phyloP scores from a whole-genome alignment of 2,888 invertebrate genomes.

The Eupithecia insigniata region DNA sequence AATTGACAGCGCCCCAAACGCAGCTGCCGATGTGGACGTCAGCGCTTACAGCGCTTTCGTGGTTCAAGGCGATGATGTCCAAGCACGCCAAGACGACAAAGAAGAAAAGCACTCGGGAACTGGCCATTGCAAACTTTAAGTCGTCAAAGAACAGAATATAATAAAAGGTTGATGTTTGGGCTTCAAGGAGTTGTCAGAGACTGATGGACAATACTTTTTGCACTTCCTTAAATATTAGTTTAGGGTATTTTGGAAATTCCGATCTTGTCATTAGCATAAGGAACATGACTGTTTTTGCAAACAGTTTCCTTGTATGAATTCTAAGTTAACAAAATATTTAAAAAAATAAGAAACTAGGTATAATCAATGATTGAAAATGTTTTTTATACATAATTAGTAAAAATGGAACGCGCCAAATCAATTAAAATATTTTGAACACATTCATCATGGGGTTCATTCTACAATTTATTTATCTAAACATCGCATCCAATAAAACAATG shows the following conservation, averaged over 20 bases:
- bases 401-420: too few relatives aligned
- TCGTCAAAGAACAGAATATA: background rate
- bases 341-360: too few relatives aligned
- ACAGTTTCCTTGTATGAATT: background rate
- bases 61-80: conserved; percentile 22
- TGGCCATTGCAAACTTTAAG: conserved; percentile 5
- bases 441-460: background rate
- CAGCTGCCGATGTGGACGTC: conserved; percentile 51
- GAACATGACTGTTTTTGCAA: conserved; percentile 4
- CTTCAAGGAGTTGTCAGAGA: background rate
- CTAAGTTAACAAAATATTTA: background rate
- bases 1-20: conserved; percentile 53
- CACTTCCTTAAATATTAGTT: conserved; percentile 2
- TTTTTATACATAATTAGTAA: too few relatives aligned
- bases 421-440: background rate
- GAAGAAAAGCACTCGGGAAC: conserved; percentile 29
- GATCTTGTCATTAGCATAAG: background rate
- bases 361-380: too few relatives aligned
- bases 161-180: background rate
- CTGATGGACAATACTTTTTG: background rate
- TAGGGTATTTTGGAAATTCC: conserved; percentile 7
- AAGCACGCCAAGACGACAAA: conserved; percentile 49
- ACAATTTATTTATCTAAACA: background rate
- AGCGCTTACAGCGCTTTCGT: conserved; percentile 45
- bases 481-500: too few relatives aligned